Percentiles rank a stretch among this genome's conserved stretches.
Conservation (phyloP, 2,797 vertebrate genomes). For the Lacerta viridis region DNA sequence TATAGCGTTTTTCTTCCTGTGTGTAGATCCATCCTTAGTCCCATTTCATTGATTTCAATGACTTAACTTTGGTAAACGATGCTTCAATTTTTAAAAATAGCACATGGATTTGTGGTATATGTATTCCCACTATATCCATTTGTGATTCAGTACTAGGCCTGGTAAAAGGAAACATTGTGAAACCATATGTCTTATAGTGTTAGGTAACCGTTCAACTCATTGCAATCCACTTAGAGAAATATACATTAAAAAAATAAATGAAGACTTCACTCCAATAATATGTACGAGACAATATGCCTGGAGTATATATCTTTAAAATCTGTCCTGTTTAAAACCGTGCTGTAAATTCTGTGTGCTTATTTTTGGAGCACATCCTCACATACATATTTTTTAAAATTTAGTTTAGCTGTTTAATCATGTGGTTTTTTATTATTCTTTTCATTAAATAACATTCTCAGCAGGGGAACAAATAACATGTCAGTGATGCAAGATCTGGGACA, state of each 20-base stretch:
- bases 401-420: slow-evolving; percentile 53
- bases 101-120: background rate
- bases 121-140: background rate
- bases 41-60: background rate
- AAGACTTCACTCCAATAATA: no score
- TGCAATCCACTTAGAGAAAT: background rate
- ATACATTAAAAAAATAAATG: background rate
- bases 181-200: background rate
- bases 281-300: background rate
- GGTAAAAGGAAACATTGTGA: slow-evolving; percentile 9
- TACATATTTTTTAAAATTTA: slow-evolving; percentile 24
- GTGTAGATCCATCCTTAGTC: background rate
- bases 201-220: background rate
- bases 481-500: slow-evolving; percentile 42
- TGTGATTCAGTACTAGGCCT: background rate
- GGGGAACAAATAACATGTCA: slow-evolving; percentile 48
- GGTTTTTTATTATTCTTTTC: slow-evolving; percentile 55
- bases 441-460: slow-evolving; percentile 43
- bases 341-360: background rate
- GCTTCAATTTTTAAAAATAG: background rate
- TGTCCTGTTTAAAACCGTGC: background rate
- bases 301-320: slow-evolving; percentile 8
- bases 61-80: background rate
- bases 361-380: slow-evolving; percentile 2
- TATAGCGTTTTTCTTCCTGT: no score